Conservation (phyloP, 2,113 vertebrate species). For the Cyanoderma ruficeps region DNA sequence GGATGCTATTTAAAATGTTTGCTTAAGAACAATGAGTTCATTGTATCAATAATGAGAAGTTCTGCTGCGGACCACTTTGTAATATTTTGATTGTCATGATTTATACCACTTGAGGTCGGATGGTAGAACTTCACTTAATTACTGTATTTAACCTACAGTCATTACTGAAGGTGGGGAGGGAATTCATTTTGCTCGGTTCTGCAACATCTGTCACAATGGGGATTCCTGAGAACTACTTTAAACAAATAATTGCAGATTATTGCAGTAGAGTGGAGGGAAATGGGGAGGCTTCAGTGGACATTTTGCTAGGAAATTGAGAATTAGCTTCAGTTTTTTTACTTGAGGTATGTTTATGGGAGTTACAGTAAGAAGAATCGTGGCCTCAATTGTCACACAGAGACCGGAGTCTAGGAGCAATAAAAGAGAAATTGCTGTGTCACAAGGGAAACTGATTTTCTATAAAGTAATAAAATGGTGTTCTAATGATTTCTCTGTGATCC, state of each 20-base stretch:
- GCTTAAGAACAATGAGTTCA: not conserved
- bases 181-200: not conserved
- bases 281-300: not conserved
- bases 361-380: not conserved
- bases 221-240: not conserved
- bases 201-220: not conserved
- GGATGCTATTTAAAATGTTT: constrained; percentile 32
- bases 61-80: not conserved
- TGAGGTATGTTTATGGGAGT: not conserved
- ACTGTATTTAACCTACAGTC: not conserved
- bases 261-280: not conserved
- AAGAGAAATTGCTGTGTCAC: not conserved
- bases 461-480: constrained; percentile 11
- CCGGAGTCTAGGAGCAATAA: not conserved
- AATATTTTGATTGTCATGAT: not conserved
- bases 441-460: not conserved
- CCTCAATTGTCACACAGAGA: not conserved
- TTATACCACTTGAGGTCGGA: not conserved
- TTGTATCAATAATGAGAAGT: not conserved
- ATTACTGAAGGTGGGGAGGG: not conserved
- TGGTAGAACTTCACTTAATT: not conserved
- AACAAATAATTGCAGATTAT: not conserved
- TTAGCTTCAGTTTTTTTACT: constrained; percentile 11
- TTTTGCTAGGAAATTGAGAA: not conserved
- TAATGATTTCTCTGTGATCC: not conserved